A percentile compares a stretch with the other conserved stretches of the same genome.
phyloP scores from a whole-genome alignment of 2,113 vertebrate species.

The Aptenodytes forsteri region DNA sequence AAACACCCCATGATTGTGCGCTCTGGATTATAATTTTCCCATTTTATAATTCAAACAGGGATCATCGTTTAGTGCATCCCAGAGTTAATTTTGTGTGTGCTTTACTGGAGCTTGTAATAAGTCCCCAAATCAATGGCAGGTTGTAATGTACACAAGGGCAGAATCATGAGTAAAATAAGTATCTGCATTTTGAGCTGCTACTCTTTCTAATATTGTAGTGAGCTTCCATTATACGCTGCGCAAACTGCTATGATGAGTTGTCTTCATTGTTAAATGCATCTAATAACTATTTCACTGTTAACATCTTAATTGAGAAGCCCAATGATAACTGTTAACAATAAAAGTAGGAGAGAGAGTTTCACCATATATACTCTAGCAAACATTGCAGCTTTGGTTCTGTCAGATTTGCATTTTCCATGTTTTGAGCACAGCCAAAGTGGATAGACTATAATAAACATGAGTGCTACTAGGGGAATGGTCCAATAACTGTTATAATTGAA shows the following conservation, averaged over 20 bases:
- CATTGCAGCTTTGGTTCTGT: not conserved
- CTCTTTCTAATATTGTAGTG: not conserved
- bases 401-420: not conserved
- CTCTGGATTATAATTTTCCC: not conserved
- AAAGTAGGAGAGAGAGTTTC: not conserved
- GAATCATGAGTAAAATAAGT: not conserved
- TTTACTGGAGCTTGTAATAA: not conserved
- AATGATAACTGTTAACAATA: not conserved
- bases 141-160: not conserved
- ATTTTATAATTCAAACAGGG: not conserved
- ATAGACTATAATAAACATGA: not conserved
- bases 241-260: not conserved
- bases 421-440: not conserved
- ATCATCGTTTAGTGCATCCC: not conserved
- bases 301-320: not conserved
- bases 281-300: not conserved
- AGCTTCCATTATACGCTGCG: not conserved
- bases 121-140: accelerated
- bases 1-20: not conserved
- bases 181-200: not conserved
- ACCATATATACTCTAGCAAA: not conserved
- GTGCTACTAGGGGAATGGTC: not conserved
- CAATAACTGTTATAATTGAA: not conserved
- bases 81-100: not conserved
- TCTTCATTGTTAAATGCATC: not conserved